phyloP scores from a whole-genome alignment of 2,888 invertebrate genomes.

The Chymomyza amoena region DNA sequence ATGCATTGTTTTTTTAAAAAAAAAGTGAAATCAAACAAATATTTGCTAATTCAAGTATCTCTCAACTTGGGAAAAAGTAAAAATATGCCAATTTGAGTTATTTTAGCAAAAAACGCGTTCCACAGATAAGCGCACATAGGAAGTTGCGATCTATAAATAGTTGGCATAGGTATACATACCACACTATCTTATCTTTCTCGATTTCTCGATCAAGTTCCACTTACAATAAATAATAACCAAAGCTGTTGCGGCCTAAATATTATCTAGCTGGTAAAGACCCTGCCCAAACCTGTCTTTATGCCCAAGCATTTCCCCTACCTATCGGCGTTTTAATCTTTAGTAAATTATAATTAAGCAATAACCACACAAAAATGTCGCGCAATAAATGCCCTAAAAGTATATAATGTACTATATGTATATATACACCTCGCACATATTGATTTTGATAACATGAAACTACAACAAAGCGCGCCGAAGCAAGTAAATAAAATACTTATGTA shows the following conservation, averaged over 20 bases:
- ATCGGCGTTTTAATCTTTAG: background rate
- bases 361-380: background rate
- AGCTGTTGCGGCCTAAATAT: background rate
- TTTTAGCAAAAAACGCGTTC: background rate
- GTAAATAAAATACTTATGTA: no score
- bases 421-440: background rate
- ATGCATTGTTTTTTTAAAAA: no score
- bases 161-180: background rate
- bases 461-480: background rate
- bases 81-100: background rate
- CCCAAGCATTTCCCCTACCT: background rate
- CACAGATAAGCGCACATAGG: background rate
- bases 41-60: no score
- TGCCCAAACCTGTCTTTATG: background rate
- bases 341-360: background rate
- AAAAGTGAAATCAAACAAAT: no score
- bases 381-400: background rate
- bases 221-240: background rate
- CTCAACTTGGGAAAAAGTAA: no score
- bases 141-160: background rate
- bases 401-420: background rate
- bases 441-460: background rate
- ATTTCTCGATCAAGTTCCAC: background rate
- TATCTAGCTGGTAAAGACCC: background rate
- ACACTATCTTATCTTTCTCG: background rate